Evolutionary conservation across 2,888 invertebrate genomes (phyloP).

Genomic region (Drosophila rubida): DNA sequence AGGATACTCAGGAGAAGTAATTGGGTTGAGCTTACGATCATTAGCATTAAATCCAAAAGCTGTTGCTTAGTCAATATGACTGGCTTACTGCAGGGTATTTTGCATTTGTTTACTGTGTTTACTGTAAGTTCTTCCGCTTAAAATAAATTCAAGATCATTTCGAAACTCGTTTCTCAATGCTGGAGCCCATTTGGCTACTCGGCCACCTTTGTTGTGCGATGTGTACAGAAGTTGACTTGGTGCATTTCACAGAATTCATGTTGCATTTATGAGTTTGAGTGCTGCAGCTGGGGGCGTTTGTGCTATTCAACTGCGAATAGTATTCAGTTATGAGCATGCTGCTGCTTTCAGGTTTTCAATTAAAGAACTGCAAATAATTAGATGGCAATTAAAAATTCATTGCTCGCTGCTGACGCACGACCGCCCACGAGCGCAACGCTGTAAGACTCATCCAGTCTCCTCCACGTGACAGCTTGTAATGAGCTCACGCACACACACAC

Average conservation of each 20-base stretch:
- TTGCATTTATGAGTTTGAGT: conserved; percentile 17
- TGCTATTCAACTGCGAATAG: conserved; percentile 27
- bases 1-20: too few species aligned
- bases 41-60: too few species aligned
- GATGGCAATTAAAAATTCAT: conserved; percentile 72
- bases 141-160: background rate
- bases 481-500: conserved; percentile 43
- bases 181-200: background rate
- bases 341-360: conserved; percentile 62
- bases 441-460: conserved; percentile 35
- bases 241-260: conserved; percentile 19
- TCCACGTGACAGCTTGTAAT: conserved; percentile 60
- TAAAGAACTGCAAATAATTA: conserved; percentile 75
- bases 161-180: background rate
- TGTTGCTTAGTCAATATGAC: background rate
- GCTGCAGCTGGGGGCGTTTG: background rate
- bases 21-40: too few species aligned
- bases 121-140: background rate
- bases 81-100: background rate
- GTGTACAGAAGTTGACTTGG: background rate
- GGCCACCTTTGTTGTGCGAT: background rate
- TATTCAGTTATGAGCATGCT: conserved; percentile 30
- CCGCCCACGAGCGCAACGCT: conserved; percentile 40
- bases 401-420: conserved; percentile 45
- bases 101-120: background rate